phyloP scores from a whole-genome alignment of 2,113 vertebrate species.

The Sorex araneus region DNA sequence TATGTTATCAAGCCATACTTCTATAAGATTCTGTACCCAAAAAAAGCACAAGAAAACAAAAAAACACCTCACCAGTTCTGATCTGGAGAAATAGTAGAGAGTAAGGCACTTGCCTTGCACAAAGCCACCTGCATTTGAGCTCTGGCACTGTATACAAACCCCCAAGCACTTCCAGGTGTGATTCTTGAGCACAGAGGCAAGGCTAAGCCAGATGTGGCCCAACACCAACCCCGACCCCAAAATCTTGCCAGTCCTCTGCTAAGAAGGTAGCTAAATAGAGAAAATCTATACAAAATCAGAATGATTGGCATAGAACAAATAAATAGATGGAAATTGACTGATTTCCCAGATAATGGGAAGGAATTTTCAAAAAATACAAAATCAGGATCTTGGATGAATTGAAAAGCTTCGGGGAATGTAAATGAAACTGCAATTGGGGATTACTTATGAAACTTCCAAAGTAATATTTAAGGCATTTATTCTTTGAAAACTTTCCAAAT shows the following conservation, averaged over 20 bases:
- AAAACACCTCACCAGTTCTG: conserved; percentile 35
- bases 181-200: too few relatives aligned
- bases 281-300: conserved; percentile 67
- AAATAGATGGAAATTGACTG: conserved; percentile 71
- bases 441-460: conserved; percentile 63
- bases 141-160: too few relatives aligned
- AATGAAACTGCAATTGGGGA: background rate
- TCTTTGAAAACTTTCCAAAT: conserved; percentile 44
- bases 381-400: conserved; percentile 60
- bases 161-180: too few relatives aligned
- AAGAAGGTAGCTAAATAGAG: conserved; percentile 21
- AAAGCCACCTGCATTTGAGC: too few relatives aligned
- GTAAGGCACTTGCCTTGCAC: too few relatives aligned
- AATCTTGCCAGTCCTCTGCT: too few relatives aligned
- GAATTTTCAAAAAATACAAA: conserved; percentile 80
- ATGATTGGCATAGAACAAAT: conserved; percentile 47
- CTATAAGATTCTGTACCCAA: background rate
- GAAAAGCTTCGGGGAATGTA: conserved; percentile 19
- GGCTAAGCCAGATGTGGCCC: too few relatives aligned
- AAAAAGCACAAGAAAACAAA: too few relatives aligned
- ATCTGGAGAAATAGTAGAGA: too few relatives aligned
- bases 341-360: conserved; percentile 42
- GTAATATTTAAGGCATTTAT: conserved; percentile 24
- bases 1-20: background rate
- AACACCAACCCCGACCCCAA: background rate